Evolutionary conservation across 2,113 vertebrate genomes (phyloP), one percentile per base, ranked within the genome.

Genomic region (Clarias macrocephalus): DNA sequence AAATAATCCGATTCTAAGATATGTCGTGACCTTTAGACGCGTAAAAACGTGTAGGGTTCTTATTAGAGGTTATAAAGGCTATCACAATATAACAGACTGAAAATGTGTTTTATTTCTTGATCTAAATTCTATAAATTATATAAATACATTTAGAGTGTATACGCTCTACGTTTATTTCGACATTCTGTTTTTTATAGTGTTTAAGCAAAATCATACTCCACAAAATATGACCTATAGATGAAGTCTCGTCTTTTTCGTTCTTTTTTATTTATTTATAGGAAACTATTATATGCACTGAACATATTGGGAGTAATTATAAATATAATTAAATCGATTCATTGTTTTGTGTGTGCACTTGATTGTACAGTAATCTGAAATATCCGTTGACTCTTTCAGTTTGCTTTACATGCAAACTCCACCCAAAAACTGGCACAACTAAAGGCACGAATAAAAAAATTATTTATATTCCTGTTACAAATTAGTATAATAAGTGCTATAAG

Each of bases 1-100:
- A 83, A 87, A 66, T 87, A 87, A 87, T 72, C 86, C 86, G 86
- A 84, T 87, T 87, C 70, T 62, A 42, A 59, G 62, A 25, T 70
- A 30, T 54, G 48, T 57, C 81, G 16, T 54, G 72, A 56, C 33
- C 70, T 83, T 5, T 15, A 13, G 4, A 30, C 1, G 54, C 70
- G 37, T 30, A 25, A 54, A 23, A 77, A 56, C 52, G 3, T 48
- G 10, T 52, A 75, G 80, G 11, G 5, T 48, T 8, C n/a, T 56
- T 56, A 70, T 85, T 60, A 62, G 56, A 13, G 33, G 7, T 57
- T 75, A 10, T 19, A 66, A 57, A 60, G 79, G 18, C 33, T 57
- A 19, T 12, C 2, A 57, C n/a, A 79, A 28, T 33, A 59, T 16
- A 18, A 80, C 8, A 21, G 28, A 28, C 25, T 7, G 52, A 54